Conservation (phyloP, 2,888 invertebrate genomes). For the Tenthredo notha region DNA sequence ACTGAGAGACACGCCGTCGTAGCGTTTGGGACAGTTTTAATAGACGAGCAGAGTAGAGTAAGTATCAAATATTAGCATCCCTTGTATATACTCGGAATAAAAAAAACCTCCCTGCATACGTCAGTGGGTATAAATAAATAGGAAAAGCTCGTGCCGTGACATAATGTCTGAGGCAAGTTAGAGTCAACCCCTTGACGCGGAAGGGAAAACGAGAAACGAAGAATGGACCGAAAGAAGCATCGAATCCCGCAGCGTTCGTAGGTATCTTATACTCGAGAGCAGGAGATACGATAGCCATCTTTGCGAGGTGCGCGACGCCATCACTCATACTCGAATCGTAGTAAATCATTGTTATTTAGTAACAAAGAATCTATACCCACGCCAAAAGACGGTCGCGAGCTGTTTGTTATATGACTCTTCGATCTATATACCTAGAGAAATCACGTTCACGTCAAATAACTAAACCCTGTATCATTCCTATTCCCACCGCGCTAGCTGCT, state of each 20-base stretch:
- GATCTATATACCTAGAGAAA: slow-evolving; percentile 5
- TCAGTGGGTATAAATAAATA: not conserved
- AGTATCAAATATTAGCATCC: not conserved
- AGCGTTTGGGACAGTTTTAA: not conserved
- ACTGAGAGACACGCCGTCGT: not conserved
- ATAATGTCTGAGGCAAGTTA: slow-evolving; percentile 3
- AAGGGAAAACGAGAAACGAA: not conserved
- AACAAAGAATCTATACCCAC: slow-evolving; percentile 1
- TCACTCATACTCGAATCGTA: slow-evolving; percentile 35
- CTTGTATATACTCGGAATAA: not conserved
- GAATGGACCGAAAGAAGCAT: not conserved
- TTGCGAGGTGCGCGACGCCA: slow-evolving; percentile 45
- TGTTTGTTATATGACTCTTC: not conserved
- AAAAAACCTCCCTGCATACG: not conserved
- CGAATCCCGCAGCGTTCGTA: slow-evolving; percentile 8
- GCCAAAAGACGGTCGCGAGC: not conserved
- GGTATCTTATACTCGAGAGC: not conserved
- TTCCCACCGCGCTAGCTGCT: not conserved
- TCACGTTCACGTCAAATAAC: slow-evolving; percentile 21
- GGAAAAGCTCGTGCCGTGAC: slow-evolving; percentile 2
- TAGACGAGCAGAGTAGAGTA: not conserved
- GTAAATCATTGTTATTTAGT: slow-evolving; percentile 44
- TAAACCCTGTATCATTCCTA: not conserved
- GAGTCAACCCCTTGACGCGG: not conserved
- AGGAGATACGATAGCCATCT: slow-evolving; percentile 35